Evolutionary conservation across 2,888 invertebrate species (phyloP), one percentile per base, ranked within the genome.

Genomic region (Phaedon cochleariae): DNA sequence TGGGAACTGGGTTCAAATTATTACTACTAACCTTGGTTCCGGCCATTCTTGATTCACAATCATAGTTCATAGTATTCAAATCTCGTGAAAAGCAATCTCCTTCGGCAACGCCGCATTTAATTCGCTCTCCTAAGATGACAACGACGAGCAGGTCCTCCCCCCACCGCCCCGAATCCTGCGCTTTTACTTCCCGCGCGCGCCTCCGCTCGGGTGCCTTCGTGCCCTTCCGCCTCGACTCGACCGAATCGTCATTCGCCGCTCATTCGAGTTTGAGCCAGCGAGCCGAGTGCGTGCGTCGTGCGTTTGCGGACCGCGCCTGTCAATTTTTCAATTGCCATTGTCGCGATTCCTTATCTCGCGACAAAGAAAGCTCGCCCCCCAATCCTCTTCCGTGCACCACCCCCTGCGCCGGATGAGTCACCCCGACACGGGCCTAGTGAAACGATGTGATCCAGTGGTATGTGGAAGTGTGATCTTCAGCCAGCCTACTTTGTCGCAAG

Each of bases 121-220:
- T n/a, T 37, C 59, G 41, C 59, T 15, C 41, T 46, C 57, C 62
- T 58, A 65, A 59, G 66, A 66, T 53, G 66, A 59, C 70, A 59
- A 66, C 59, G 66, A 59, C 70, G 61, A 65, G 62, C 67, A n/a
- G n/a, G 65, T 55, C 69, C 69, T 59, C 21, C 67, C 71, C 72
- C 73, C 68, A 71, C 74, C 71, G 69, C 65, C 63, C 65, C 62
- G 64, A 68, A 65, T 73, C 69, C 73, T 63, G 72, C 73, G 73
- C 73, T 71, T 73, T 72, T 73, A 73, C 75, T 73, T 75, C 71
- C 74, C 77, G 76, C 77, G 76, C 76, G 59, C 64, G 6, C n/a
- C 41, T 17, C 58, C 74, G 73, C 76, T 72, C 76, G n/a, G n/a
- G n/a, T n/a, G n/a, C n/a, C n/a, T n/a, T n/a, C n/a, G n/a, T n/a